phyloP scores from a whole-genome alignment of 2,797 vertebrate genomes.

The Melopsittacus undulatus region DNA sequence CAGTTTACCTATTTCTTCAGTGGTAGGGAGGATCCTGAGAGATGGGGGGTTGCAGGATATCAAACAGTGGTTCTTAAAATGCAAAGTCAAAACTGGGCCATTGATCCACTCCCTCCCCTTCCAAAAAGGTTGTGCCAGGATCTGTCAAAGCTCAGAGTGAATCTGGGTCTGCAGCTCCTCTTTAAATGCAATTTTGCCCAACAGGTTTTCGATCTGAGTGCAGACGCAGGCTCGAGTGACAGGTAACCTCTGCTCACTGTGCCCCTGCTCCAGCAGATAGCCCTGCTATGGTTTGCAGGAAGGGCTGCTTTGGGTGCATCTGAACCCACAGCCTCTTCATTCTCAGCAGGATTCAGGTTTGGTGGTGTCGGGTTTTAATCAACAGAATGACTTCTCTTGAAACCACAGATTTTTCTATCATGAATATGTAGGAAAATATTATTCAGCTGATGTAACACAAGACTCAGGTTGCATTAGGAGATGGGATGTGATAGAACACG shows the following conservation, averaged over 20 bases:
- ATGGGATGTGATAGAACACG: slow-evolving; percentile 47
- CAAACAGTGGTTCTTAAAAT: background rate
- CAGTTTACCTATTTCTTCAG: background rate
- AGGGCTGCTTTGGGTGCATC: background rate
- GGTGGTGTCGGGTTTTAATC: background rate
- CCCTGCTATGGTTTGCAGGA: background rate
- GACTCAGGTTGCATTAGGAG: slow-evolving; percentile 20
- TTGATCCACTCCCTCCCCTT: background rate
- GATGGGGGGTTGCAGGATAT: background rate
- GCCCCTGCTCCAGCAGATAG: background rate
- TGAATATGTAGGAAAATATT: slow-evolving; percentile 45
- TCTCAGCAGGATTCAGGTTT: background rate
- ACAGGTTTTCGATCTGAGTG: background rate
- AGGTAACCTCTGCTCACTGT: background rate
- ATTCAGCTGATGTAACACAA: background rate
- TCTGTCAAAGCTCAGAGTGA: background rate
- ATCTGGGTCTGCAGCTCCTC: background rate
- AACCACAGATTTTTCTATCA: slow-evolving; percentile 29
- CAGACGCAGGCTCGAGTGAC: background rate
- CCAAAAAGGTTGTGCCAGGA: background rate
- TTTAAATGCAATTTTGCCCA: background rate
- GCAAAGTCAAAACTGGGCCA: background rate
- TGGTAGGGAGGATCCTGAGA: background rate
- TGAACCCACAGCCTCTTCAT: background rate
- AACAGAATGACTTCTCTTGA: background rate